These are phyloP conservation scores for Paracanthobrama guichenoti DNA, from an alignment of 2,113 vertebrate species.

Conservation along the genomic window DNA sequence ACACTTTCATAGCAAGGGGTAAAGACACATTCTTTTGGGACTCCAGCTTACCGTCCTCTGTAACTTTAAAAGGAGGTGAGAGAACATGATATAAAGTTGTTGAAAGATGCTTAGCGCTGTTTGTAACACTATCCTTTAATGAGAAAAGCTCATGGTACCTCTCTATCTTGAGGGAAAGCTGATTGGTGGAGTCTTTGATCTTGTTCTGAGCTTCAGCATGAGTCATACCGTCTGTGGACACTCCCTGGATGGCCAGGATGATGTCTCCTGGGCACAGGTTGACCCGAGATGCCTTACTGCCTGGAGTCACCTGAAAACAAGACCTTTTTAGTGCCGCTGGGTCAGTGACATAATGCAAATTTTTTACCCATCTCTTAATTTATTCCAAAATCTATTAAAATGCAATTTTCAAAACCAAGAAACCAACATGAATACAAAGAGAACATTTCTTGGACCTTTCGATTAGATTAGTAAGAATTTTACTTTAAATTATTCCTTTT, in stretches of 20 bases:
- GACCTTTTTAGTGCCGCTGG: no score
- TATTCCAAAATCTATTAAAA: no score
- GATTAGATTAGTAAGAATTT: no score
- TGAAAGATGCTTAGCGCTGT: constrained; percentile 2
- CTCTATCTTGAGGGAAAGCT: constrained; percentile 84
- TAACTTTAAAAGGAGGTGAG: constrained; percentile 22
- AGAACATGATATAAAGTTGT: constrained; percentile 22
- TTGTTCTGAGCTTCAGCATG: constrained; percentile 85
- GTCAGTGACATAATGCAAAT: no score
- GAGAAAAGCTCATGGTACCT: constrained; percentile 70
- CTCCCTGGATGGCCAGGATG: constrained; percentile 84
- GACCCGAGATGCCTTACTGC: constrained; percentile 84
- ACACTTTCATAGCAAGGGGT: constrained; percentile 17
- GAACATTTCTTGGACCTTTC: no score
- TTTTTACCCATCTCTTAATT: no score
- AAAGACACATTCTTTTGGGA: neutral
- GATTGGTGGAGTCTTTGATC: constrained; percentile 83
- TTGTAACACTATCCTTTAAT: constrained; percentile 9
- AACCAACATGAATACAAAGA: no score
- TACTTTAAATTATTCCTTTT: no score
- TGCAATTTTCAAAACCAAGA: no score
- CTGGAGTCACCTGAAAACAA: constrained; percentile 81
- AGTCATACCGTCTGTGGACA: constrained; percentile 82
- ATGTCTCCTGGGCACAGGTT: constrained; percentile 85
- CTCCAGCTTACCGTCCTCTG: neutral